Evolutionary conservation across 2,113 vertebrate genomes (phyloP), one percentile per base, ranked within the genome.

Genomic region (Pitta sordida): DNA sequence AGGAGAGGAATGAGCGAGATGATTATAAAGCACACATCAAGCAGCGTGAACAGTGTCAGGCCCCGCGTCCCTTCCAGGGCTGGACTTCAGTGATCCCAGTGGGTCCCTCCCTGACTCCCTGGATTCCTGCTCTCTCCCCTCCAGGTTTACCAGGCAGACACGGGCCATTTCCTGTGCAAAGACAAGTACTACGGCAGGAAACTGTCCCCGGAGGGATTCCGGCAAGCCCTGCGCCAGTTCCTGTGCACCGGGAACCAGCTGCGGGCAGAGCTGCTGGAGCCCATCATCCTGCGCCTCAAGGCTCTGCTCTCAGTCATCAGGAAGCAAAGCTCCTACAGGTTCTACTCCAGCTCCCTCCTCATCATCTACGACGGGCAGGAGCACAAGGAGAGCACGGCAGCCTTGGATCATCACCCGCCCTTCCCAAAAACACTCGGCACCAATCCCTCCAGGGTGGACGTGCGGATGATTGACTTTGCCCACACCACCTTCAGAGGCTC

Each of bases 271-370:
- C 96, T 98, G 34, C 95, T 98, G 86, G 96, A 96, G 69, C 97
- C 98, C 88, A 95, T 98, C 63, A 24, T 97, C 52, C 58, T 17
- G 70, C 87, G 92, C 23, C 97, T 98, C 11, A 97, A 16, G 62
- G 95, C 96, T 23, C 96, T 98, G 82, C 97, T 98, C 6, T 75
- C 94, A 0, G 96, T 98, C 37, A 96, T 98, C 7, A 93, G 92
- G 94, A 96, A 94, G 82, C 98, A 98, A 71, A 97, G 95, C 52
- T 98, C 98, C 10, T 98, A 98, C 86, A 95, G 98, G 29, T 98
- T 98, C 97, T 98, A 98, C 90, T 98, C 98, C 90, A 98, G 98
- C 96, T 98, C 98, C 1, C 97, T 98, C 17, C 98, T 98, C 93
- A 96, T 98, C 93, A 98, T 98, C 67, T 98, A 98, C 0, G 98